A percentile compares a stretch with the other conserved stretches of the same genome.
Conservation (phyloP, 2,113 vertebrate species). For the Chaetura pelagica region DNA sequence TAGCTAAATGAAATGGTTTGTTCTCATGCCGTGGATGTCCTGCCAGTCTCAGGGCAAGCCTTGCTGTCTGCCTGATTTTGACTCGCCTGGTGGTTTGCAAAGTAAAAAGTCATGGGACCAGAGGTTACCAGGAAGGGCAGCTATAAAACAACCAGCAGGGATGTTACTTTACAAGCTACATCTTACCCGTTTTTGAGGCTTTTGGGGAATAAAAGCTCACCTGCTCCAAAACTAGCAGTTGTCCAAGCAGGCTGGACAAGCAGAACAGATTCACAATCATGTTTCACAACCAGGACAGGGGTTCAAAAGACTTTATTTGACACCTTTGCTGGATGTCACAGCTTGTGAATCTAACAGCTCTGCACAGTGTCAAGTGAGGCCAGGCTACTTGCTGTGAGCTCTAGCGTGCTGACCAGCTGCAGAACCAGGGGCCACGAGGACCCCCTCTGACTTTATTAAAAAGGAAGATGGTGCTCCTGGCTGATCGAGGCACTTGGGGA, state of each 20-base stretch:
- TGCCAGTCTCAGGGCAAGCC: not conserved
- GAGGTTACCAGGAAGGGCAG: not conserved
- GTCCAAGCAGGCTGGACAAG: not conserved
- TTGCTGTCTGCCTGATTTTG: not conserved
- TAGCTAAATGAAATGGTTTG: not conserved
- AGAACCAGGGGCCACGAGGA: fast-evolving
- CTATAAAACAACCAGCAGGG: not conserved
- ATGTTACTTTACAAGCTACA: not conserved
- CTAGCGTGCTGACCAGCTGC: not conserved
- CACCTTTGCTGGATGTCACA: conserved; percentile 52
- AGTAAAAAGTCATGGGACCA: not conserved
- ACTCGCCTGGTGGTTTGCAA: not conserved
- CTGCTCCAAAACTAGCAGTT: not conserved
- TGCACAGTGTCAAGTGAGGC: conserved; percentile 22
- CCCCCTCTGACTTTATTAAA: not conserved
- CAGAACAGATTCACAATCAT: not conserved
- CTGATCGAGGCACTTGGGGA: not conserved
- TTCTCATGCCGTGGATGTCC: not conserved
- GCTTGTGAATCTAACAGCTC: conserved; percentile 52
- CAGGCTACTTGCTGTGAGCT: not conserved
- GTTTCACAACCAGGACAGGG: not conserved
- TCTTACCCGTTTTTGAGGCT: not conserved
- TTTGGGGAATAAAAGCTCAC: not conserved
- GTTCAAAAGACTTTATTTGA: conserved; percentile 67
- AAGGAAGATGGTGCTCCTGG: not conserved